Evolutionary conservation across 2,888 invertebrate genomes (phyloP), one percentile per base, ranked within the genome.

Genomic region (Diplazon laetatorius): DNA sequence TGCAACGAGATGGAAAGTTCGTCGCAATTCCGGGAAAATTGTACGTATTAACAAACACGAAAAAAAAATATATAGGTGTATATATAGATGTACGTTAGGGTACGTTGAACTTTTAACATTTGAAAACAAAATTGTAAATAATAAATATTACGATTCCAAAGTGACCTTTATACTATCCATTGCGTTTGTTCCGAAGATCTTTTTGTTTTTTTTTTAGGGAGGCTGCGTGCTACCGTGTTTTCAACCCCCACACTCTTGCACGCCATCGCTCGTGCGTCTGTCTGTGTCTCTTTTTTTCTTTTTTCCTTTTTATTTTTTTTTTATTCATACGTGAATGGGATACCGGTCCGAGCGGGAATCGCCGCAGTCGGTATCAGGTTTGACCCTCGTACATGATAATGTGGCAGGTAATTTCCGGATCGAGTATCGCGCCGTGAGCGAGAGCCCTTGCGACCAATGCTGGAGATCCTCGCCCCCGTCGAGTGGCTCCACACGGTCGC

Each of bases 351-450:
- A 37, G 59, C 37, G 35, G 18, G n/a, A 16, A 37, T 60, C 57
- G 66, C 55, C 46, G 69, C 70, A 70, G 52, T 71, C 44, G 22
- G 35, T 35, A 74, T 62, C 66, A 52, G 85, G 83, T 84, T 87
- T 86, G 84, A 87, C 87, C 85, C 87, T 83, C 81, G 85, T 87
- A 68, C 70, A 86, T 86, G 88, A 87, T 87, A 87, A 87, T 87
- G 81, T 83, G 85, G 86, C 87, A 87, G 88, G 87, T 88, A 88
- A 87, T 87, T 87, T 87, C 88, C 88, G 87, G 87, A 80, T 82
- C 80, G 83, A 83, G 87, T 80, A 78, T 76, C 76, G 73, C 66
- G 69, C 30, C 55, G 55, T 30, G 78, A 70, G 69, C n/a, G n/a
- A n/a, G 73, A 76, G 68, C 68, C n/a, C n/a, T n/a, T 62, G 25